Conservation (phyloP, 2,113 vertebrate genomes). For the Coreoperca whiteheadi region DNA sequence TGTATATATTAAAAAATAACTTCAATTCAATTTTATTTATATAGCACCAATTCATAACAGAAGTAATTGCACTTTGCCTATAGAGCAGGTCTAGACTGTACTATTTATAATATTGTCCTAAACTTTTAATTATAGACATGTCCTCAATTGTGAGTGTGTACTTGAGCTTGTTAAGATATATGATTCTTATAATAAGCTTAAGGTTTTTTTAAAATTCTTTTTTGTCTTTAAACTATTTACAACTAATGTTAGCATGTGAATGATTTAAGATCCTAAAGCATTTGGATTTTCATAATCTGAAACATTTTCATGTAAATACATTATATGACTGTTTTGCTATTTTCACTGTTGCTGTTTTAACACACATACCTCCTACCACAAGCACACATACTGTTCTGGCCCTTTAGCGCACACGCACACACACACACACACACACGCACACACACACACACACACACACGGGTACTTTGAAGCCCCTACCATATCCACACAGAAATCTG, state of each 20-base stretch:
- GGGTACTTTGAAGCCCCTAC: conserved; percentile 22
- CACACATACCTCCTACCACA: too few relatives aligned
- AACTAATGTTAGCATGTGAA: conserved; percentile 6
- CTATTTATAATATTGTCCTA: too few relatives aligned
- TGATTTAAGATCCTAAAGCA: conserved; percentile 21
- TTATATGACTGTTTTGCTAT: conserved; percentile 19
- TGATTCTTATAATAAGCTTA: background rate
- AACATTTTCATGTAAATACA: conserved; percentile 50
- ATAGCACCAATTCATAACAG: too few relatives aligned
- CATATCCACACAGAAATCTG: conserved; percentile 32
- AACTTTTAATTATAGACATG: too few relatives aligned
- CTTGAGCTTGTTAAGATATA: conserved; percentile 1
- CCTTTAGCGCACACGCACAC: background rate
- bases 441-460: background rate
- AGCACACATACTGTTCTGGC: background rate
- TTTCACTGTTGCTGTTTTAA: conserved; percentile 14
- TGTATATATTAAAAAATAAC: conserved; percentile 49
- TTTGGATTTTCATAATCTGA: conserved; percentile 61
- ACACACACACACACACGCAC: background rate
- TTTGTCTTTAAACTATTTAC: background rate
- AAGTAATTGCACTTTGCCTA: too few relatives aligned
- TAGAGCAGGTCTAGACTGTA: too few relatives aligned
- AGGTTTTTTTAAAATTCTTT: background rate
- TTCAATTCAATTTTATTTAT: too few relatives aligned
- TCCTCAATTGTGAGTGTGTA: background rate